Conservation (phyloP, 1,140 invertebrate species). For the Pygmarrhopalites habei region DNA sequence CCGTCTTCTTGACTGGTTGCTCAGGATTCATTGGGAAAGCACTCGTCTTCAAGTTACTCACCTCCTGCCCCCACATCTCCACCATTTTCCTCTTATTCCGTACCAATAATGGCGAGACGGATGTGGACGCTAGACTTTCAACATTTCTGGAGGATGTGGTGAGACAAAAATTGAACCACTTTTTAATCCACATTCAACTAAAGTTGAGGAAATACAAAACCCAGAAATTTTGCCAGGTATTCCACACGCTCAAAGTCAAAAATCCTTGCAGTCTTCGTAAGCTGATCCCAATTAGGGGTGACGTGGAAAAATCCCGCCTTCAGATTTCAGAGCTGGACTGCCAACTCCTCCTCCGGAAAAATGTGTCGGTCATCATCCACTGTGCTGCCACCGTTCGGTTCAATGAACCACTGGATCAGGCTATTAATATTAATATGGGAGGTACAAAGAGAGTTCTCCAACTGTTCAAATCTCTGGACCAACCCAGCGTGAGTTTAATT, state of each 20-base stretch:
- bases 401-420: conserved; percentile 68
- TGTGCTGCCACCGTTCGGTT: conserved; percentile 92
- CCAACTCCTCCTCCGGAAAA: conserved; percentile 52
- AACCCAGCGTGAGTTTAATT: no score
- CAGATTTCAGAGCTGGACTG: conserved; percentile 44
- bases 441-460: conserved; percentile 60
- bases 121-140: conserved; percentile 54
- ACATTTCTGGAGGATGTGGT: conserved; percentile 49
- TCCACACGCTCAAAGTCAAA: conserved; percentile 44
- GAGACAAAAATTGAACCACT: conserved; percentile 21
- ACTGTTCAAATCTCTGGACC: conserved; percentile 52
- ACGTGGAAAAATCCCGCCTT: conserved; percentile 52
- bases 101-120: conserved; percentile 57
- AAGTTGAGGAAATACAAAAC: background rate
- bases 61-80: conserved; percentile 60
- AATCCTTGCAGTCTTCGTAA: conserved; percentile 50
- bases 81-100: conserved; percentile 66
- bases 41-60: conserved; percentile 68
- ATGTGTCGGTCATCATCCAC: conserved; percentile 82
- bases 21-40: conserved; percentile 70
- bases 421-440: conserved; percentile 57
- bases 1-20: conserved; percentile 53
- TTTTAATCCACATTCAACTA: conserved; percentile 13
- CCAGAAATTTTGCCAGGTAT: conserved; percentile 34
- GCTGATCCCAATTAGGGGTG: conserved; percentile 71